A percentile compares a stretch with the other conserved stretches of the same genome.
Conservation (phyloP, 2,797 vertebrate species). For the Clarias platycephalus region DNA sequence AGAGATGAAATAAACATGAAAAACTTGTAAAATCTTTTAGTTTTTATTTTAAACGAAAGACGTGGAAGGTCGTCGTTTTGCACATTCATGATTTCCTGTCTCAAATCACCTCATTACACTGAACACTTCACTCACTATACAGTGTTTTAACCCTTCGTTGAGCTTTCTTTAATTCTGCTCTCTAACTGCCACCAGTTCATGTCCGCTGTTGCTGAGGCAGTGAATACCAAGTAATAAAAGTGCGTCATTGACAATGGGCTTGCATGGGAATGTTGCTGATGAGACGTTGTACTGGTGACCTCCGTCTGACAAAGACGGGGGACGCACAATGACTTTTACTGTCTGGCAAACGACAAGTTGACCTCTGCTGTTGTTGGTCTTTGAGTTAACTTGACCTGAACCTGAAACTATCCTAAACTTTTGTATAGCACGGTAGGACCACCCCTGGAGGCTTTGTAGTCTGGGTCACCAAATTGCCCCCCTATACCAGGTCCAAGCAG, state of each 20-base stretch:
- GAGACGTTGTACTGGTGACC: constrained; percentile 11
- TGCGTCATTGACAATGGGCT: constrained; percentile 56
- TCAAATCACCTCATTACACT: background rate
- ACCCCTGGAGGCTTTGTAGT: constrained; percentile 18
- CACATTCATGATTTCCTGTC: background rate
- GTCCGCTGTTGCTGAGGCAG: constrained; percentile 16
- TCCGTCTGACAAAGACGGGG: constrained; percentile 28
- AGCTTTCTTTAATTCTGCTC: background rate
- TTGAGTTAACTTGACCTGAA: constrained; percentile 27
- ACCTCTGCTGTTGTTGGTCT: constrained; percentile 27
- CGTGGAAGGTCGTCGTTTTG: background rate
- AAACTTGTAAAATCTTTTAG: background rate
- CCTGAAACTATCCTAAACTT: constrained; percentile 13
- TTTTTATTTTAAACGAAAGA: background rate
- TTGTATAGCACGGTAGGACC: constrained; percentile 39
- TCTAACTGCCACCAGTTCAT: background rate
- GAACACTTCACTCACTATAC: background rate
- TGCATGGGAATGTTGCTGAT: constrained; percentile 24
- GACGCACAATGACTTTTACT: constrained; percentile 13
- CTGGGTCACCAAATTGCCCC: background rate
- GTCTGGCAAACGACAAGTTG: constrained; percentile 8
- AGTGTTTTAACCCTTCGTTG: background rate
- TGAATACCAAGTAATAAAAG: constrained; percentile 66
- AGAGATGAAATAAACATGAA: background rate
- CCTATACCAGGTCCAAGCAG: background rate